A percentile compares a stretch with the other conserved stretches of the same genome.
phyloP scores from a whole-genome alignment of 2,888 invertebrate genomes.

The Holacanthella duospinosa region DNA sequence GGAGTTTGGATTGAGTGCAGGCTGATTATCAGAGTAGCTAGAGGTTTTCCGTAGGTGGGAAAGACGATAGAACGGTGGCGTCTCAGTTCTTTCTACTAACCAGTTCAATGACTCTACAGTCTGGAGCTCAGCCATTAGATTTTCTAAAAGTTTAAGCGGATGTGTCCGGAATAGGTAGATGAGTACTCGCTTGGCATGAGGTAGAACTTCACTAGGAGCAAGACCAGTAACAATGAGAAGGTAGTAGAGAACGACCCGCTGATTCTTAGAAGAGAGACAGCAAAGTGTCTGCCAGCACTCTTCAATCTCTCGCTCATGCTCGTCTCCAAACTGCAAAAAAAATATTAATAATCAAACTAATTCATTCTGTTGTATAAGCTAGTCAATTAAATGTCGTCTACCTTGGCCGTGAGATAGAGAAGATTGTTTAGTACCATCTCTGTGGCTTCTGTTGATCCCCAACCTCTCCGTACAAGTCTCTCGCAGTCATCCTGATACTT shows the following conservation, averaged over 20 bases:
- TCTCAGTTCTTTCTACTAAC: slow-evolving; percentile 90
- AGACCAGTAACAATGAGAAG: slow-evolving; percentile 92
- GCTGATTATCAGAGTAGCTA: slow-evolving; percentile 56
- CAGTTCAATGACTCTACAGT: slow-evolving; percentile 94
- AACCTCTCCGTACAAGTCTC: slow-evolving; percentile 53
- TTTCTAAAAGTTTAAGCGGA: slow-evolving; percentile 84
- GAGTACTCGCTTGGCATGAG: slow-evolving; percentile 88
- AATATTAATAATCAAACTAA: neutral
- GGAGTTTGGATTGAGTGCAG: slow-evolving; percentile 8
- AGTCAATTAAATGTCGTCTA: slow-evolving; percentile 40
- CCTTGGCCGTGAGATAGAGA: slow-evolving; percentile 94
- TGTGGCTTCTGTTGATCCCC: slow-evolving; percentile 98
- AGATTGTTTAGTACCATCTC: slow-evolving; percentile 99
- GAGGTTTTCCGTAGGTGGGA: slow-evolving; percentile 85
- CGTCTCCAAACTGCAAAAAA: slow-evolving; percentile 71
- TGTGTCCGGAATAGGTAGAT: slow-evolving; percentile 83
- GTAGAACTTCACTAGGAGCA: slow-evolving; percentile 87
- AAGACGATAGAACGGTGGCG: slow-evolving; percentile 92
- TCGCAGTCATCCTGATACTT: slow-evolving; percentile 30
- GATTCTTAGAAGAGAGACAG: slow-evolving; percentile 91
- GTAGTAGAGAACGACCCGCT: slow-evolving; percentile 91
- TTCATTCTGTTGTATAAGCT: neutral
- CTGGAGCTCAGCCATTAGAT: slow-evolving; percentile 94
- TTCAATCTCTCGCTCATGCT: slow-evolving; percentile 90
- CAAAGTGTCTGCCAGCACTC: slow-evolving; percentile 93